phyloP scores from a whole-genome alignment of 2,888 invertebrate species.

The Argynnis bischoffii region DNA sequence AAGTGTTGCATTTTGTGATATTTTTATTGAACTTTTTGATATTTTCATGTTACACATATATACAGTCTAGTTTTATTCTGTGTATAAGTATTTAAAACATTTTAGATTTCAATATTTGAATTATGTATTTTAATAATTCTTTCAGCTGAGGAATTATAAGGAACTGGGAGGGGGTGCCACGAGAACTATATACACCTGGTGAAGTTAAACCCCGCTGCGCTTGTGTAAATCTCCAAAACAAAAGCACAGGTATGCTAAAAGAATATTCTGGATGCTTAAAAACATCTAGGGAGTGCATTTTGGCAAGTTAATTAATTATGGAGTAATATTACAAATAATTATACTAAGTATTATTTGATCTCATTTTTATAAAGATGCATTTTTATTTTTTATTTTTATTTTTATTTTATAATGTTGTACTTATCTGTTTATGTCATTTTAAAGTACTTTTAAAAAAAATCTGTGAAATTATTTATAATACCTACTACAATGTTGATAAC shows the following conservation, averaged over 20 bases:
- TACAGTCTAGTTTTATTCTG: too few species aligned
- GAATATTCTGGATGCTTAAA: slow-evolving; percentile 85
- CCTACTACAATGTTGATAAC: too few species aligned
- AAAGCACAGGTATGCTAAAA: slow-evolving; percentile 79
- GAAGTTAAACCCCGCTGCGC: slow-evolving; percentile 89
- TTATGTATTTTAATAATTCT: background rate
- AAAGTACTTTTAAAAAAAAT: slow-evolving; percentile 3
- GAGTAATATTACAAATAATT: background rate
- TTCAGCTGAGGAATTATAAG: slow-evolving; percentile 93
- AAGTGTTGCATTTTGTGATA: too few species aligned
- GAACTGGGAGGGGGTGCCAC: slow-evolving; percentile 94
- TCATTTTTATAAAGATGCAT: background rate
- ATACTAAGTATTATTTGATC: background rate
- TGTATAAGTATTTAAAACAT: too few species aligned
- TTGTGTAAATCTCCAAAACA: slow-evolving; percentile 84
- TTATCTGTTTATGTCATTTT: background rate
- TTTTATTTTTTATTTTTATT: background rate
- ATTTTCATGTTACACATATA: too few species aligned
- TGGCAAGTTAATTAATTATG: slow-evolving; percentile 68
- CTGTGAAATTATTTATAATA: background rate
- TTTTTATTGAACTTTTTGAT: too few species aligned
- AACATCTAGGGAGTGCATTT: slow-evolving; percentile 66
- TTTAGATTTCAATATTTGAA: too few species aligned
- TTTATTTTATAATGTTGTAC: background rate
- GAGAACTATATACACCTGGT: slow-evolving; percentile 89